These are phyloP conservation scores for Apis cerana DNA, from an alignment of 1,140 invertebrate genomes.

Conservation along the genomic window DNA sequence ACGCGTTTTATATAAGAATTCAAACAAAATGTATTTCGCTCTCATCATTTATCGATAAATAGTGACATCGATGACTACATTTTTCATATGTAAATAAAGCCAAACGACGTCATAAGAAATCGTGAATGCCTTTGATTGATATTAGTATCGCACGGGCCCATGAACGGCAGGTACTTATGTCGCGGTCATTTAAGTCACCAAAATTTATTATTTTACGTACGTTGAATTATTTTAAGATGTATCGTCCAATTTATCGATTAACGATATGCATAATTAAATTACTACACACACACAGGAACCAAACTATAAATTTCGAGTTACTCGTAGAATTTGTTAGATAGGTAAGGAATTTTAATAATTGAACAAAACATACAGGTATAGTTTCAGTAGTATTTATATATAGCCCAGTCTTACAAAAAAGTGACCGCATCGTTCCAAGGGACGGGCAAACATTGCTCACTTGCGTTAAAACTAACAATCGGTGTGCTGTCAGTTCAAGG, in stretches of 20 bases:
- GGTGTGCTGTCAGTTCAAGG: constrained; percentile 75
- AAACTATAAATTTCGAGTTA: constrained; percentile 68
- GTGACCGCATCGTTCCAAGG: constrained; percentile 79
- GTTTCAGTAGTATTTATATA: constrained; percentile 81
- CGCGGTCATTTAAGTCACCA: constrained; percentile 36
- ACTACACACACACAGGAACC: constrained; percentile 67
- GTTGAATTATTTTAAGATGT: constrained; percentile 31
- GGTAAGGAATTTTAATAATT: constrained; percentile 76
- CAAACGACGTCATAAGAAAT: constrained; percentile 19
- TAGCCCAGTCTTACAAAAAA: constrained; percentile 82
- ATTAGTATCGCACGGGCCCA: constrained; percentile 18
- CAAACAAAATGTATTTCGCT: constrained; percentile 54
- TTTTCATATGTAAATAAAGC: constrained; percentile 35
- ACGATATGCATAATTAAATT: constrained; percentile 66
- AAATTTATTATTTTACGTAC: constrained; percentile 13
- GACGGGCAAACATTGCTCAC: constrained; percentile 79
- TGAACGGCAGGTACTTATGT: constrained; percentile 48
- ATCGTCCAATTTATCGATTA: constrained; percentile 59
- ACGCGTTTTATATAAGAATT: constrained; percentile 47
- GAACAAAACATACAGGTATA: constrained; percentile 77
- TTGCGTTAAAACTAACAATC: constrained; percentile 77
- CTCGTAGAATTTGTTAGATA: constrained; percentile 72
- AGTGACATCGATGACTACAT: constrained; percentile 45
- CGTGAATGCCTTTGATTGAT: constrained; percentile 20
- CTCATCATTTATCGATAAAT: constrained; percentile 53